These are phyloP conservation scores for Lasiurus cinereus DNA, from an alignment of 2,113 vertebrate species.

Conservation along the genomic window DNA sequence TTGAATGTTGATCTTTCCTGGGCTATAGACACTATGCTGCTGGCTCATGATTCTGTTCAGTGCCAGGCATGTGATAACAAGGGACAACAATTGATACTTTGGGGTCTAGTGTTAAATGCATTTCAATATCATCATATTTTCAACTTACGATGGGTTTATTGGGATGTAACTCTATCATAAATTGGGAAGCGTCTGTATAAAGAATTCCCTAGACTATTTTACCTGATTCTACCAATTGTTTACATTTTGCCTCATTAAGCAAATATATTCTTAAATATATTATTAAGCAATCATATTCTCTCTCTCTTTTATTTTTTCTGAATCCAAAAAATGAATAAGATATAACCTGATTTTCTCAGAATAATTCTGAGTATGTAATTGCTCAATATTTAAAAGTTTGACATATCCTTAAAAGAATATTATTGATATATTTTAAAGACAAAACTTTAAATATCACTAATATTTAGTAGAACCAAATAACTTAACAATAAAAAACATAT, in stretches of 20 bases:
- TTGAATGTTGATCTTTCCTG: neutral
- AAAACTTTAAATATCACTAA: slow-evolving; percentile 23
- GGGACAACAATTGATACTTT: neutral
- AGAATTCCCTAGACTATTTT: neutral
- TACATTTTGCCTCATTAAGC: neutral
- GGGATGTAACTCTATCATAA: neutral
- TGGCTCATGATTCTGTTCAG: neutral
- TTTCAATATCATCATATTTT: neutral
- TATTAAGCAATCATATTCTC: neutral
- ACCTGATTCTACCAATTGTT: neutral
- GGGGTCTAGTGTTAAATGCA: neutral
- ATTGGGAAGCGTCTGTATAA: neutral
- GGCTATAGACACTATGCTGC: neutral
- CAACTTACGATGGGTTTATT: neutral
- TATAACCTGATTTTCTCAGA: slow-evolving; percentile 19
- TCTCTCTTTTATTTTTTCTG: neutral
- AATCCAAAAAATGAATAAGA: neutral
- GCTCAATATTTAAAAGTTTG: slow-evolving; percentile 48
- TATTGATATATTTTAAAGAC: neutral
- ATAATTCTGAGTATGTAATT: slow-evolving; percentile 24
- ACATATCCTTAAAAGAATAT: neutral
- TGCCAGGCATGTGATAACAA: neutral
- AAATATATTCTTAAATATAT: too few relatives aligned
- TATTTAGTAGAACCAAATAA: neutral
- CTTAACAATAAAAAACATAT: neutral